Evolutionary conservation across 2,113 vertebrate genomes (phyloP).

Genomic region (Anoura caudifer): DNA sequence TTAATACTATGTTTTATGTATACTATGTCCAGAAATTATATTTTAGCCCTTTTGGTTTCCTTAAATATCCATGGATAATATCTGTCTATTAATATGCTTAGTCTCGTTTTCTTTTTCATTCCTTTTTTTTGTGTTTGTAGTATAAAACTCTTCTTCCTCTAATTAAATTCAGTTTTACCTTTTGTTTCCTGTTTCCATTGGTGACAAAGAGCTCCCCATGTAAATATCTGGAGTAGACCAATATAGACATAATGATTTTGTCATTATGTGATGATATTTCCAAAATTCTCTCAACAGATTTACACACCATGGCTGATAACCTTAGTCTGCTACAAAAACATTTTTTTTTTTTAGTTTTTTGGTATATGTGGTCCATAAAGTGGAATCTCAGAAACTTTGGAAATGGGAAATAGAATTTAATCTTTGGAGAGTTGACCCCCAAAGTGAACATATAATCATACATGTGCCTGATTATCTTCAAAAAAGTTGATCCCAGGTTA

Average conservation of each 20-base stretch:
- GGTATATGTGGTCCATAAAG: not conserved
- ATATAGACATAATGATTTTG: not conserved
- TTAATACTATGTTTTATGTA: not conserved
- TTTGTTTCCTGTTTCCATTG: not conserved
- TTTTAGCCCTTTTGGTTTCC: not conserved
- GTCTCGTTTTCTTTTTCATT: not conserved
- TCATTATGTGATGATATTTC: not conserved
- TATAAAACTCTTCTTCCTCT: not conserved
- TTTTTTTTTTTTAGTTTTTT: not conserved
- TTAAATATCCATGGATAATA: not conserved
- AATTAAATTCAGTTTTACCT: not conserved
- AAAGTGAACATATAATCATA: not conserved
- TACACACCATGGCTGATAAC: not conserved
- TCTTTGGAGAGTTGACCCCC: not conserved
- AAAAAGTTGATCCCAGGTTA: not conserved
- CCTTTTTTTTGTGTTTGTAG: not conserved
- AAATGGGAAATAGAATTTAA: not conserved
- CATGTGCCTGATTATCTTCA: not conserved
- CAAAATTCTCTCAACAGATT: not conserved
- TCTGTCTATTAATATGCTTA: not conserved
- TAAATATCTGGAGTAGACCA: not conserved
- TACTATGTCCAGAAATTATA: not conserved
- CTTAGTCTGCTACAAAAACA: not conserved
- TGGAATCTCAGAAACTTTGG: not conserved
- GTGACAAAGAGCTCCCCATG: not conserved